A percentile compares a stretch with the other conserved stretches of the same genome.
These are phyloP conservation scores for Amphiura filiformis DNA, from an alignment of 35 echinoderm and acorn worm genomes.

Conservation along the genomic window DNA sequence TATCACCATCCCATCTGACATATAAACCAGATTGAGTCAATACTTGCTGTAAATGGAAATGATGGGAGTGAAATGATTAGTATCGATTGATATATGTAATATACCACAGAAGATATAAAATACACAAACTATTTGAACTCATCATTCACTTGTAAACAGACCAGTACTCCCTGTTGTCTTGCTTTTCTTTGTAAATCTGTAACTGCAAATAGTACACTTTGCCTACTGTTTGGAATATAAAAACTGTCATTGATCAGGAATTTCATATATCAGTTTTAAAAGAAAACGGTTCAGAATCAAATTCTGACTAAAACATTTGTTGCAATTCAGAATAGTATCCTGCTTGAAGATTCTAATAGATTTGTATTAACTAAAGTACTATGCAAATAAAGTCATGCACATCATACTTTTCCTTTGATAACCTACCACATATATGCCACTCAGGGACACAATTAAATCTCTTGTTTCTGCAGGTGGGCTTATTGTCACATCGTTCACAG, in stretches of 20 bases:
- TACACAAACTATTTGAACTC: too few species aligned
- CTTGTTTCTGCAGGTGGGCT: slow-evolving; percentile 40
- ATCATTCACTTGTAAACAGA: too few species aligned
- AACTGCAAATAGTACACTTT: too few species aligned
- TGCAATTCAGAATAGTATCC: too few species aligned
- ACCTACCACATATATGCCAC: slow-evolving; percentile 85
- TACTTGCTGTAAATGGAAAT: slow-evolving; percentile 60
- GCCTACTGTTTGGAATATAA: too few species aligned
- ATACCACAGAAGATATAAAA: background rate
- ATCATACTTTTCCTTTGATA: background rate
- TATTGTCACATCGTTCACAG: slow-evolving; percentile 48
- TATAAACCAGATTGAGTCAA: slow-evolving; percentile 72
- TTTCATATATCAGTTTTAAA: too few species aligned
- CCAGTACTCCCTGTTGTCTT: too few species aligned
- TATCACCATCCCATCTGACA: slow-evolving; percentile 87
- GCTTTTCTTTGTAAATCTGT: too few species aligned
- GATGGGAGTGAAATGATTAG: background rate
- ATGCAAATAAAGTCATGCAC: background rate
- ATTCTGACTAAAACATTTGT: too few species aligned
- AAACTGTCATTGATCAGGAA: too few species aligned
- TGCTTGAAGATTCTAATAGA: too few species aligned
- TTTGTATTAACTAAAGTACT: background rate
- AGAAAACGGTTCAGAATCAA: too few species aligned
- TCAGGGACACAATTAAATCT: slow-evolving; percentile 45
- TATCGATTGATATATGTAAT: background rate